Evolutionary conservation across 2,888 invertebrate genomes (phyloP).

Genomic region (Augiades crinisus): DNA sequence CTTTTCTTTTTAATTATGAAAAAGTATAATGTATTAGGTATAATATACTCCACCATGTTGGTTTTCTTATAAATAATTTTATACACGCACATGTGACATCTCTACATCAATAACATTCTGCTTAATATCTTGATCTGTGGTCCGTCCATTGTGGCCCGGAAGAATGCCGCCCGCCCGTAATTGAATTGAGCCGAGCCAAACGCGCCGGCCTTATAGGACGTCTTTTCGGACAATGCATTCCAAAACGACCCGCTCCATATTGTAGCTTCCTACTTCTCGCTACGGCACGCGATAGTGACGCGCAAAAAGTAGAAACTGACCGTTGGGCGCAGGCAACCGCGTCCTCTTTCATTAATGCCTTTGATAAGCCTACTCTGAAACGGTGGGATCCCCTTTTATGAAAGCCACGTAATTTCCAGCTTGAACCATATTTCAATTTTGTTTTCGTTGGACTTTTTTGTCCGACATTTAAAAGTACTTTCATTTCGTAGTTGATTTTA

Average conservation of each 20-base stretch:
- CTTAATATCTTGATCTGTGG: conserved; percentile 1
- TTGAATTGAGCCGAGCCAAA: conserved; percentile 33
- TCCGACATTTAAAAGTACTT: neutral
- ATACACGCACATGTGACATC: too few relatives aligned
- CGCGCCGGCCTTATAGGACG: conserved; percentile 30
- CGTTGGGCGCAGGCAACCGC: neutral
- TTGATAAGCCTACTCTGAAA: neutral
- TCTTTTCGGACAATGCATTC: conserved; percentile 32
- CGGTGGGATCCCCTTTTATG: too few relatives aligned
- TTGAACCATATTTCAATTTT: neutral
- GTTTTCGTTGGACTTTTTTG: neutral
- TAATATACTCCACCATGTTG: too few relatives aligned
- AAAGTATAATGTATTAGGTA: too few relatives aligned
- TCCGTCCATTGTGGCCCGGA: conserved; percentile 16
- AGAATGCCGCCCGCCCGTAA: conserved; percentile 19
- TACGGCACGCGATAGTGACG: conserved; percentile 1
- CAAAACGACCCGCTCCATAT: conserved; percentile 7
- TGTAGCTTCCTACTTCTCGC: conserved; percentile 9
- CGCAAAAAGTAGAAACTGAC: conserved; percentile 8
- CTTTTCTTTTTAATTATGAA: too few relatives aligned
- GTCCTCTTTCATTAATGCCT: neutral
- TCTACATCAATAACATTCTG: neutral
- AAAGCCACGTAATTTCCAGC: neutral
- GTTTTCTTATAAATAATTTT: too few relatives aligned
- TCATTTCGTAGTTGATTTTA: neutral